Evolutionary conservation across 35 echinoderm and acorn worm genomes (phyloP).

Genomic region (Anneissia japonica): DNA sequence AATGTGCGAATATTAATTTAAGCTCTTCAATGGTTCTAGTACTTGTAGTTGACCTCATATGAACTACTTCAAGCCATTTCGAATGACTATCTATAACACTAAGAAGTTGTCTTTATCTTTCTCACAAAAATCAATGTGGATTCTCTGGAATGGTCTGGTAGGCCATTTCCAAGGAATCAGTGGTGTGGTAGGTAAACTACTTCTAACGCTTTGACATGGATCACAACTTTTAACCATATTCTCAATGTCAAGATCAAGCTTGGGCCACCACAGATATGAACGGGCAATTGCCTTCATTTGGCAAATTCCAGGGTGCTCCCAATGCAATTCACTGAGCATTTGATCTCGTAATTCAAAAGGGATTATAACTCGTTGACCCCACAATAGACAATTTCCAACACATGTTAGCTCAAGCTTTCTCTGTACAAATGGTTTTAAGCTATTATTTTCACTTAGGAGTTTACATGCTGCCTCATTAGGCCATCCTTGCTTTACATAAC

Average conservation of each 20-base stretch:
- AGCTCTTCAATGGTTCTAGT: neutral
- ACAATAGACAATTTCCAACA: too few relatives aligned
- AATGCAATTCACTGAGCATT: conserved; percentile 43
- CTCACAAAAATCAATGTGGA: conserved; percentile 32
- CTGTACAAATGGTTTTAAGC: too few relatives aligned
- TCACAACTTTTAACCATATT: conserved; percentile 7
- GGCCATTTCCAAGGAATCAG: conserved; percentile 28
- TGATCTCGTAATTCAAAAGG: conserved; percentile 18
- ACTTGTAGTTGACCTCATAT: conserved; percentile 1
- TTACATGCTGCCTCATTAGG: neutral
- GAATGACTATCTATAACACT: conserved; percentile 32
- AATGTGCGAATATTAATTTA: neutral
- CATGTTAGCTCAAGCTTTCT: too few relatives aligned
- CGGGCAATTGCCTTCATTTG: conserved; percentile 37
- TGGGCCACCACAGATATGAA: conserved; percentile 36
- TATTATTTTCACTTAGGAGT: too few relatives aligned
- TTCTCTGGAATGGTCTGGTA: conserved; percentile 33
- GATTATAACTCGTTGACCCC: neutral
- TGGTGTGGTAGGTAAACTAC: conserved; percentile 5
- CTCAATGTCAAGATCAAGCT: conserved; percentile 24
- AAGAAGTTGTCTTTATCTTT: conserved; percentile 9
- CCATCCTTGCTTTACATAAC: neutral
- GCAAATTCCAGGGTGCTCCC: conserved; percentile 39
- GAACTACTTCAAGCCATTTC: conserved; percentile 10
- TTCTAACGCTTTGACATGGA: too few relatives aligned